Base-by-base conservation (phyloP, 37 sponge, comb jelly and placozoan genomes). In the Haliclona indistincta region DNA sequence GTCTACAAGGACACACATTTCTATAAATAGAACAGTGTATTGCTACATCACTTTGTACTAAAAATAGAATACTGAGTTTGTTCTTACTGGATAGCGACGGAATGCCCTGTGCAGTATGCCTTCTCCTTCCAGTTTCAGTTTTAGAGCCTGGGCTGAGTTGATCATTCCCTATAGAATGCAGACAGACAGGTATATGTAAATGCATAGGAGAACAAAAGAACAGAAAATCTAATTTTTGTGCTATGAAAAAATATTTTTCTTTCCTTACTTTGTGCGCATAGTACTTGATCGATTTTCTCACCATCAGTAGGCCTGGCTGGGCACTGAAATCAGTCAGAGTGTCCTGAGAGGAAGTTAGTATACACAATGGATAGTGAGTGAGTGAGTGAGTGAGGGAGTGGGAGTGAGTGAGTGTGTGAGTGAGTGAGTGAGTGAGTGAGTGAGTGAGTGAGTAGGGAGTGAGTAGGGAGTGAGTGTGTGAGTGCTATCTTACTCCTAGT, bases 221-320 rank as follows among this genome's bases (percentile, higher is more conserved):
- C 51, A 47, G 10, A 15, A 17, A n/a, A 47, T 15, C 10, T 47
- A 47, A 10, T 15, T 47, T 47, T 17, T 47, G 51, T 47, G 51
- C 51, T 47, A 47, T 47, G 10, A 47, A 17, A 47, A 53, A 34
- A 54, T 22, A 72, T 34, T 23, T 49, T 28, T 2, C 30, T 64
- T 3, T 45, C 32, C 72, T 30, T 28, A 89, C 89, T 77, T 63
- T 84, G 30, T 89, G 90, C 47, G 79, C 90, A 70, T 71, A 76
- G 38, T 76, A 69, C 44, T 89, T 76, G 26, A 54, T 77, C 25
- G 37, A 40, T 26, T 71, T 64, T 38, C 5, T 38, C 25, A 68
- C 65, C 0, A 62, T 53, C 22, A 89, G 22, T 37, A 89, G 29
- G 23, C 38, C 29, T 52, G 90, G 90, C 35, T 84, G 77, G 43